These are phyloP conservation scores for Cassiopea andromeda DNA, from an alignment of 30 jellyfish, hydroid and myxozoan species.

Conservation along the genomic window DNA sequence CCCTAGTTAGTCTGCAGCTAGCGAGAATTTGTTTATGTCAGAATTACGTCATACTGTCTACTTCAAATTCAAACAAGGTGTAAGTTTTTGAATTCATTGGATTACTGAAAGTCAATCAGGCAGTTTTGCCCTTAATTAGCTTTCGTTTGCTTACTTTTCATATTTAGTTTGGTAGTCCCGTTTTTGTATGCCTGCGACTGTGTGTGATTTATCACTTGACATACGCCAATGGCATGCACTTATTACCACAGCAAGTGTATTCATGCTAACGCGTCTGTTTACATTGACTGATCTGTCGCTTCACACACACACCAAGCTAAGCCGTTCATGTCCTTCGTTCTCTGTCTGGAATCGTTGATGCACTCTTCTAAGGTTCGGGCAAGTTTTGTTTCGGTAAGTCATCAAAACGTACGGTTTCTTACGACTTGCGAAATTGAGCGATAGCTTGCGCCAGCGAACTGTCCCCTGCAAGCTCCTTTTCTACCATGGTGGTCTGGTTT, in stretches of 20 bases:
- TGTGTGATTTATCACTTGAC: conserved; percentile 19
- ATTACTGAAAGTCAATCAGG: background rate
- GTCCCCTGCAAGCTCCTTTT: no score
- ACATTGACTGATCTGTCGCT: background rate
- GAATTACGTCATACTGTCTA: background rate
- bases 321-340: background rate
- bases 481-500: background rate
- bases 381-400: background rate
- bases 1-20: no score
- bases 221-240: conserved; percentile 21
- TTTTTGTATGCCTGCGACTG: background rate
- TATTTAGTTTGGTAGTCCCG: conserved; percentile 6
- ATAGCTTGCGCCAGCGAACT: background rate
- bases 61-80: background rate
- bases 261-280: conserved; percentile 7
- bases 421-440: background rate
- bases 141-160: background rate
- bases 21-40: background rate
- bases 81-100: background rate
- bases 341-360: background rate
- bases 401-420: background rate
- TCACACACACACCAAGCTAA: background rate
- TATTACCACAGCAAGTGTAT: conserved; percentile 10
- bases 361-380: background rate
- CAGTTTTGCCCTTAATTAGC: background rate